phyloP scores from a whole-genome alignment of 2,797 vertebrate genomes.

The Chelmon rostratus region DNA sequence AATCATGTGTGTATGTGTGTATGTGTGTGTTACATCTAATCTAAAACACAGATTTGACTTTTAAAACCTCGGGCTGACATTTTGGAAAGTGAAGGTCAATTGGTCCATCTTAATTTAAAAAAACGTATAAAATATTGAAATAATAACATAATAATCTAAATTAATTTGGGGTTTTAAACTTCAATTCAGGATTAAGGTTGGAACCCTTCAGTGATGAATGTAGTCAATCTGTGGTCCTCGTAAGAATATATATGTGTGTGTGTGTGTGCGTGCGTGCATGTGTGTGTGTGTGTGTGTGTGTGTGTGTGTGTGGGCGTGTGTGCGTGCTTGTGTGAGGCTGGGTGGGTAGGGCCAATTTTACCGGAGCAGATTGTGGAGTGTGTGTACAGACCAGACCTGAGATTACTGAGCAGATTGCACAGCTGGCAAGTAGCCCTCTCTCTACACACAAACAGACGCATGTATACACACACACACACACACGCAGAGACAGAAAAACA shows the following conservation, averaged over 20 bases:
- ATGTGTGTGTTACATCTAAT: background rate
- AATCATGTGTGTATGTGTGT: constrained; percentile 4
- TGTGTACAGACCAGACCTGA: constrained; percentile 82
- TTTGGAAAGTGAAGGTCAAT: background rate
- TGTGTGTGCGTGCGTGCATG: background rate
- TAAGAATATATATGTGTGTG: background rate
- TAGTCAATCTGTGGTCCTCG: background rate
- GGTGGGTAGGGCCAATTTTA: constrained; percentile 59
- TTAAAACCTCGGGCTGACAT: background rate
- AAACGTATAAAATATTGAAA: too few relatives aligned
- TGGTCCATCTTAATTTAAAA: too few relatives aligned
- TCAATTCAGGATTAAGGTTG: background rate
- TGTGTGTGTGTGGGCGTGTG: constrained; percentile 26
- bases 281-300: constrained; percentile 15
- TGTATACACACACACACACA: constrained; percentile 49
- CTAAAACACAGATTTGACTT: background rate
- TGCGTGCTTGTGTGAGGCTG: constrained; percentile 20
- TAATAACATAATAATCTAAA: too few relatives aligned
- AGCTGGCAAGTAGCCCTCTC: constrained; percentile 81
- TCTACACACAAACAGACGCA: constrained; percentile 56
- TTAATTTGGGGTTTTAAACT: background rate
- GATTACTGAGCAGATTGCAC: constrained; percentile 86
- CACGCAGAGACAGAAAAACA: constrained; percentile 63
- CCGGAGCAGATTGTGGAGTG: constrained; percentile 78
- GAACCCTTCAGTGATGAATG: background rate